Evolutionary conservation across 2,113 vertebrate species (phyloP).

Genomic region (Craseonycteris thonglongyai): DNA sequence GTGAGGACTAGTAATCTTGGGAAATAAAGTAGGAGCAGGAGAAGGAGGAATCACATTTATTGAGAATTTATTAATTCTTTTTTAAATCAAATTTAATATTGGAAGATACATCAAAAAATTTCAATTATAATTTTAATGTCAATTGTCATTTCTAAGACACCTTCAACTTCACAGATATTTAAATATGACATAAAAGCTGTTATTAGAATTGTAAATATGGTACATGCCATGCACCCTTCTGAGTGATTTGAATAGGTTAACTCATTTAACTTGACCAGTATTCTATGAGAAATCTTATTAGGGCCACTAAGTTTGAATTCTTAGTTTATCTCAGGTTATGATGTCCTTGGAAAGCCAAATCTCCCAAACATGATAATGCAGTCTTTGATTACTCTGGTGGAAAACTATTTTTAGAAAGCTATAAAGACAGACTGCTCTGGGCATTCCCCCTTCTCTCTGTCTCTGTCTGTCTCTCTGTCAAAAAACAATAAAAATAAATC

Average conservation of each 20-base stretch:
- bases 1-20: not conserved
- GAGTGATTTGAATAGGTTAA: not conserved
- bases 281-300: not conserved
- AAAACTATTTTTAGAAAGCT: not conserved
- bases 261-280: not conserved
- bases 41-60: not conserved
- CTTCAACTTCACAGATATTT: not conserved
- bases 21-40: not conserved
- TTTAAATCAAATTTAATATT: not conserved
- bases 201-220: not conserved
- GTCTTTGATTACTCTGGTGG: not conserved
- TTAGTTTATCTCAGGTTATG: not conserved
- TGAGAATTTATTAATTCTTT: not conserved
- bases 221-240: not conserved
- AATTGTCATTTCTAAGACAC: not conserved
- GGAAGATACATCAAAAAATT: not conserved
- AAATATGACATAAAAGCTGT: not conserved
- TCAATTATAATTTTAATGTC: not conserved
- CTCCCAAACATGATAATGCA: not conserved
- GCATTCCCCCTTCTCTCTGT: too few relatives aligned
- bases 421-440: not conserved
- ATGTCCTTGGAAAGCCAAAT: not conserved
- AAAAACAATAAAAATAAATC: too few relatives aligned
- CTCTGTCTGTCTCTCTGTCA: too few relatives aligned
- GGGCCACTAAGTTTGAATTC: not conserved